Percentiles rank a stretch among this genome's conserved stretches.
These are phyloP conservation scores for Rhorus exstirpatorius DNA, from an alignment of 2,888 invertebrate genomes.

Conservation along the genomic window DNA sequence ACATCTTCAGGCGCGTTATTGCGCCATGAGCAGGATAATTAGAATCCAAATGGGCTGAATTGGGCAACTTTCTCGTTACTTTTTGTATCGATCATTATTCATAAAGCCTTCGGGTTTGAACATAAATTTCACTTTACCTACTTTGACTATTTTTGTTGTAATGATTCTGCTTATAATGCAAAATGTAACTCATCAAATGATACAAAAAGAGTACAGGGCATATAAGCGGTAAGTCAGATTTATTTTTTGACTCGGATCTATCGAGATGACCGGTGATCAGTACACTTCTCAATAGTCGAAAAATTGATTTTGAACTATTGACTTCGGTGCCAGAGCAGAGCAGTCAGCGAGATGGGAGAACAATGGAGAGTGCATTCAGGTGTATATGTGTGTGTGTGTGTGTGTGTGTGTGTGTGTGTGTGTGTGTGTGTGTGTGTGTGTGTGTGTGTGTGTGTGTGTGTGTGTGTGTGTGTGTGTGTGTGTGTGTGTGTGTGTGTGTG, in stretches of 20 bases:
- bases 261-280: slow-evolving; percentile 20
- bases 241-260: too few species aligned
- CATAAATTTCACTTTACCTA: too few species aligned
- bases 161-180: not conserved
- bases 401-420: slow-evolving; percentile 8
- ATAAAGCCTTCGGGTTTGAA: too few species aligned
- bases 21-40: too few species aligned
- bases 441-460: not conserved
- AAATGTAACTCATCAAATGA: too few species aligned
- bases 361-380: slow-evolving; percentile 8
- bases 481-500: slow-evolving; percentile 13
- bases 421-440: slow-evolving; percentile 1
- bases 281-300: slow-evolving; percentile 6
- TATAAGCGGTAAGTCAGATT: too few species aligned
- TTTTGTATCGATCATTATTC: too few species aligned
- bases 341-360: slow-evolving; percentile 49
- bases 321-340: slow-evolving; percentile 23
- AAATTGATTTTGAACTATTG: slow-evolving; percentile 54
- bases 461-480: not conserved
- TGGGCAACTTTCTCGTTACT: too few species aligned
- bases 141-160: too few species aligned
- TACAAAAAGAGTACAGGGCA: too few species aligned
- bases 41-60: too few species aligned
- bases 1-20: too few species aligned
- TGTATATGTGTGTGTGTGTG: not conserved